These are phyloP conservation scores for Aradophagus sp. DNA, from an alignment of 1,140 invertebrate species.

Conservation along the genomic window DNA sequence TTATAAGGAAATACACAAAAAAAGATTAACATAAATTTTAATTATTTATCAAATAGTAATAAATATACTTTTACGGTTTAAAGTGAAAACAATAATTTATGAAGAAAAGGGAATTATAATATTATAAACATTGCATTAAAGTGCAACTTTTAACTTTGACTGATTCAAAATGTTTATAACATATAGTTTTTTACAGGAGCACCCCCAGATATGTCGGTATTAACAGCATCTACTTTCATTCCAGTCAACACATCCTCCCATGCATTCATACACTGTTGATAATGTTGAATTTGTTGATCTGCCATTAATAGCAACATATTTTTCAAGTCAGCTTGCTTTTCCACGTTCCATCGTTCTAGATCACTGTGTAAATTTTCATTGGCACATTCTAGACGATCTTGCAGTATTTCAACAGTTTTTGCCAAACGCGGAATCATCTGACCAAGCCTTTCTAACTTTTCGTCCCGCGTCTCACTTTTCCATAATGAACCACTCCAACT, in stretches of 20 bases:
- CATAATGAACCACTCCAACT: conserved; percentile 75
- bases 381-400: conserved; percentile 82
- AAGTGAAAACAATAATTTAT: too few relatives aligned
- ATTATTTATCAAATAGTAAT: too few relatives aligned
- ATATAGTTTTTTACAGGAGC: conserved; percentile 59
- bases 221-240: conserved; percentile 65
- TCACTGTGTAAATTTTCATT: conserved; percentile 84
- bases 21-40: too few relatives aligned
- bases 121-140: too few relatives aligned
- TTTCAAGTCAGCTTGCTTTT: conserved; percentile 82
- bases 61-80: too few relatives aligned
- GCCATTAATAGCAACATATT: conserved; percentile 80
- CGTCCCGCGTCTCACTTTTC: conserved; percentile 76
- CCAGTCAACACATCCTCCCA: conserved; percentile 78
- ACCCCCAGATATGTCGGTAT: conserved; percentile 58
- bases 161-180: too few relatives aligned
- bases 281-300: conserved; percentile 81
- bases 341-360: conserved; percentile 82
- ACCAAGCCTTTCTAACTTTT: conserved; percentile 77
- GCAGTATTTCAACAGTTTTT: conserved; percentile 77
- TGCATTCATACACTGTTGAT: conserved; percentile 79
- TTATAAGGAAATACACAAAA: too few relatives aligned
- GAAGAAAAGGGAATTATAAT: too few relatives aligned
- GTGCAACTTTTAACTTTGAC: too few relatives aligned
- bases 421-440: conserved; percentile 76